A percentile compares a stretch with the other conserved stretches of the same genome.
These are phyloP conservation scores for Ryuthela nishihirai DNA, from an alignment of 2,888 invertebrate genomes.

Conservation along the genomic window DNA sequence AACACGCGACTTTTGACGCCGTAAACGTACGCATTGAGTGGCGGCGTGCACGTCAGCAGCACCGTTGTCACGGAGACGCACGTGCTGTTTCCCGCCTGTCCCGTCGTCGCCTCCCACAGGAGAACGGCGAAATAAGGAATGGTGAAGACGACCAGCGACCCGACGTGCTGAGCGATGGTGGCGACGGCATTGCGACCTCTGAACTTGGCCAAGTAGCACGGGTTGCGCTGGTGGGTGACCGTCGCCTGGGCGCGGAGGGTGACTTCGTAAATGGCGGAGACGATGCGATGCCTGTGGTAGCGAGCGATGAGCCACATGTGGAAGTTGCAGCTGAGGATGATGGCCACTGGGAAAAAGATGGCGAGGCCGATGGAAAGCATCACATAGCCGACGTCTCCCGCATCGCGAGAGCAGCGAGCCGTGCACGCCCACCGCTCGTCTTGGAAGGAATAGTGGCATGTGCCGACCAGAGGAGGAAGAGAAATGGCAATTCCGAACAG, in stretches of 20 bases:
- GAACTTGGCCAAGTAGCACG: slow-evolving; percentile 62
- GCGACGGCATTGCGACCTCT: slow-evolving; percentile 60
- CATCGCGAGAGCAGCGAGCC: slow-evolving; percentile 7
- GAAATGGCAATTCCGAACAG: slow-evolving; percentile 42
- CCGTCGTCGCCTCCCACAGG: slow-evolving; percentile 60
- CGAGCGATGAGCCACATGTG: slow-evolving; percentile 56
- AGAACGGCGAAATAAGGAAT: slow-evolving; percentile 69
- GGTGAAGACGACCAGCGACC: slow-evolving; percentile 67
- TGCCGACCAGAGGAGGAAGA: slow-evolving; percentile 39
- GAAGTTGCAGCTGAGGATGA: slow-evolving; percentile 45
- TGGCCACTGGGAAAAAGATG: slow-evolving; percentile 44
- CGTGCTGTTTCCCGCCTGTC: slow-evolving; percentile 24
- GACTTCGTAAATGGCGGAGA: slow-evolving; percentile 79
- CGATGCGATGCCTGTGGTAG: slow-evolving; percentile 76
- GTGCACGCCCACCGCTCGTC: slow-evolving; percentile 3
- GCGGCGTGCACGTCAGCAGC: slow-evolving; percentile 65
- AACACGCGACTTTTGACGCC: slow-evolving; percentile 70
- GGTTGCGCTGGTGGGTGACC: slow-evolving; percentile 62
- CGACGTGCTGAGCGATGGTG: slow-evolving; percentile 68
- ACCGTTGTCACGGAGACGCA: slow-evolving; percentile 56
- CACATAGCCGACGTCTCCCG: slow-evolving; percentile 35
- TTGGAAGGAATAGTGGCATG: slow-evolving; percentile 22
- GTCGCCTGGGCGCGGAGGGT: slow-evolving; percentile 74
- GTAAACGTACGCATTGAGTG: slow-evolving; percentile 71
- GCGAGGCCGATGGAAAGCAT: slow-evolving; percentile 42